phyloP scores from a whole-genome alignment of 2,797 vertebrate species.

The Lithobates pipiens region DNA sequence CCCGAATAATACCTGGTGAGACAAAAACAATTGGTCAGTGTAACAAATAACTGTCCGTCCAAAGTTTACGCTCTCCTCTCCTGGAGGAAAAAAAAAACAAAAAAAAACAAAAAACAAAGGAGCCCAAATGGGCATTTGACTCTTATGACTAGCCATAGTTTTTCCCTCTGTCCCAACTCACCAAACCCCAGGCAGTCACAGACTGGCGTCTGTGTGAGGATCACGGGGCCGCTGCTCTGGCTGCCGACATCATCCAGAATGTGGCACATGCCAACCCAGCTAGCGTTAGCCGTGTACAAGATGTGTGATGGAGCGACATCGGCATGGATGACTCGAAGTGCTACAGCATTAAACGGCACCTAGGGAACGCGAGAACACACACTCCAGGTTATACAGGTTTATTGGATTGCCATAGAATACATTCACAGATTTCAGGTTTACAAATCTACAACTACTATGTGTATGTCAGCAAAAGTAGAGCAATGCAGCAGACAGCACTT shows the following conservation, averaged over 20 bases:
- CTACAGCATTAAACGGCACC: constrained; percentile 87
- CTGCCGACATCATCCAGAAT: constrained; percentile 82
- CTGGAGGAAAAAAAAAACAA: too few species aligned
- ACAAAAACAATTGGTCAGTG: neutral
- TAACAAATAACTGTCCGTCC: too few species aligned
- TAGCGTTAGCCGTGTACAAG: constrained; percentile 86
- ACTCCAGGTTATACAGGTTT: neutral
- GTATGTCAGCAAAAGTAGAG: too few species aligned
- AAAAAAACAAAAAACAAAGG: too few species aligned
- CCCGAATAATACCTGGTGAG: constrained; percentile 87
- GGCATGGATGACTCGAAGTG: constrained; percentile 83
- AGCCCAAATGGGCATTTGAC: too few species aligned
- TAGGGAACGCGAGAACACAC: constrained; percentile 63
- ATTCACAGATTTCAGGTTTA: too few species aligned
- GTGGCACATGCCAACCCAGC: constrained; percentile 90
- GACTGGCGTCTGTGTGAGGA: constrained; percentile 86
- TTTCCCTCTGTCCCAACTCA: constrained; percentile 73
- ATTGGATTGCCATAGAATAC: too few species aligned
- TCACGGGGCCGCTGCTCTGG: constrained; percentile 76
- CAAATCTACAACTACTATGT: too few species aligned
- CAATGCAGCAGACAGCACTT: too few species aligned
- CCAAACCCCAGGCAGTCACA: constrained; percentile 93
- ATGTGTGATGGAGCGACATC: constrained; percentile 88
- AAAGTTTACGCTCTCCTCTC: too few species aligned
- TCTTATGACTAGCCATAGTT: too few species aligned